Evolutionary conservation across 2,113 vertebrate species (phyloP).

Genomic region (Symphodus melops): DNA sequence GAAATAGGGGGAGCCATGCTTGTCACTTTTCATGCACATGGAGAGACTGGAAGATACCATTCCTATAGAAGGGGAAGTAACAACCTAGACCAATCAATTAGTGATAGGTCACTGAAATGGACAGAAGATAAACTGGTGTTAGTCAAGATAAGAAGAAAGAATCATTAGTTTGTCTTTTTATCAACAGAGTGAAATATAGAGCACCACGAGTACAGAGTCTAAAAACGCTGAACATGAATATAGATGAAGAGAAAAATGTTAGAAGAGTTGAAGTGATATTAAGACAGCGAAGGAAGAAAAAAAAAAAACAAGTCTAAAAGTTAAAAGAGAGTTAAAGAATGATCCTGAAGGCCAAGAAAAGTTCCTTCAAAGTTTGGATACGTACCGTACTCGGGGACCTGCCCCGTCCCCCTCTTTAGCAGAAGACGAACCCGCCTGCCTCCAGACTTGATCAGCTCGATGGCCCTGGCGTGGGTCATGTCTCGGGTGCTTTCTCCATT

Average conservation of each 20-base stretch:
- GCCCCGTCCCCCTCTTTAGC: conserved; percentile 95
- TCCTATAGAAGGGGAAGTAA: conserved; percentile 99
- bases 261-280: conserved; percentile 30
- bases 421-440: conserved; percentile 93
- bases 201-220: conserved; percentile 13
- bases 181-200: conserved; percentile 47
- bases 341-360: conserved; percentile 50
- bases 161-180: conserved; percentile 37
- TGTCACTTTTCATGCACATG: conserved; percentile 99
- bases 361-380: conserved; percentile 48
- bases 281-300: conserved; percentile 41
- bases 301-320: conserved; percentile 14
- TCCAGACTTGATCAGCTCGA: conserved; percentile 98
- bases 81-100: conserved; percentile 99
- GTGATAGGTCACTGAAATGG: conserved; percentile 92
- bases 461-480: conserved; percentile 96
- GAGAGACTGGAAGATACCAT: conserved; percentile 99
- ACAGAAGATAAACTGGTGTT: conserved; percentile 86
- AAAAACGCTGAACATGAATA: conserved; percentile 43
- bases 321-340: conserved; percentile 31
- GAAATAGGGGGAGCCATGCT: conserved; percentile 99
- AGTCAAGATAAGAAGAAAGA: conserved; percentile 71
- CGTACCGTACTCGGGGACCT: conserved; percentile 98
- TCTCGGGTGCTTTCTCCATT: conserved; percentile 97
- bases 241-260: conserved; percentile 50